A percentile compares a stretch with the other conserved stretches of the same genome.
These are phyloP conservation scores for Beris morrisii DNA, from an alignment of 2,888 invertebrate species.

Conservation along the genomic window DNA sequence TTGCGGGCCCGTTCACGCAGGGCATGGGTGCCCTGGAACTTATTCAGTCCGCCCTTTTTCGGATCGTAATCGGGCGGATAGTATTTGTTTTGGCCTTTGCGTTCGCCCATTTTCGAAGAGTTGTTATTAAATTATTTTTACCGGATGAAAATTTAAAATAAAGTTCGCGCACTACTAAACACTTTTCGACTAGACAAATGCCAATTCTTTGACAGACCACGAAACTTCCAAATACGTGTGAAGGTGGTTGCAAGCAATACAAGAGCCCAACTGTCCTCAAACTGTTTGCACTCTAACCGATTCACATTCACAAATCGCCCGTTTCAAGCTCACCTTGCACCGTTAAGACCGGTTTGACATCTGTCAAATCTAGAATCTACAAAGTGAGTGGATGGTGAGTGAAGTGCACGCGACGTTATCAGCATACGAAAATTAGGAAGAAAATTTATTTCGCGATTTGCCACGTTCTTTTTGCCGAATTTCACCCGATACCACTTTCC, in stretches of 20 bases:
- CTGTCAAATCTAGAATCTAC: too few relatives aligned
- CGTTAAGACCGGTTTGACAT: too few relatives aligned
- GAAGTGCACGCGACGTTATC: too few relatives aligned
- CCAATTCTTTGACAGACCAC: background rate
- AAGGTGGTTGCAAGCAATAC: background rate
- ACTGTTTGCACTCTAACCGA: constrained; percentile 4
- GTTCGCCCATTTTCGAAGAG: constrained; percentile 81
- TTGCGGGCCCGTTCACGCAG: constrained; percentile 95
- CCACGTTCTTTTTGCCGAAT: constrained; percentile 32
- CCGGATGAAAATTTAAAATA: background rate
- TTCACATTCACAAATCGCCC: background rate
- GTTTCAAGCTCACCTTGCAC: background rate
- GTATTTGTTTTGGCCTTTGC: constrained; percentile 96
- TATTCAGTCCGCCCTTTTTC: constrained; percentile 89
- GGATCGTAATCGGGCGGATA: constrained; percentile 99
- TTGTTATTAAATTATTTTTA: background rate
- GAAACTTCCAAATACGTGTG: background rate
- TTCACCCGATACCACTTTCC: background rate
- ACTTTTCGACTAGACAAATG: background rate
- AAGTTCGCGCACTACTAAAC: background rate
- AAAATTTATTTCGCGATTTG: background rate
- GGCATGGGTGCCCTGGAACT: constrained; percentile 93
- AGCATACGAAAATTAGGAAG: too few relatives aligned
- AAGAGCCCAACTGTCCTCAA: background rate
- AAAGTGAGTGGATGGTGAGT: too few relatives aligned